Percentiles rank a stretch among this genome's conserved stretches.
phyloP scores from a whole-genome alignment of 2,797 vertebrate genomes.

The Rhincodon typus region DNA sequence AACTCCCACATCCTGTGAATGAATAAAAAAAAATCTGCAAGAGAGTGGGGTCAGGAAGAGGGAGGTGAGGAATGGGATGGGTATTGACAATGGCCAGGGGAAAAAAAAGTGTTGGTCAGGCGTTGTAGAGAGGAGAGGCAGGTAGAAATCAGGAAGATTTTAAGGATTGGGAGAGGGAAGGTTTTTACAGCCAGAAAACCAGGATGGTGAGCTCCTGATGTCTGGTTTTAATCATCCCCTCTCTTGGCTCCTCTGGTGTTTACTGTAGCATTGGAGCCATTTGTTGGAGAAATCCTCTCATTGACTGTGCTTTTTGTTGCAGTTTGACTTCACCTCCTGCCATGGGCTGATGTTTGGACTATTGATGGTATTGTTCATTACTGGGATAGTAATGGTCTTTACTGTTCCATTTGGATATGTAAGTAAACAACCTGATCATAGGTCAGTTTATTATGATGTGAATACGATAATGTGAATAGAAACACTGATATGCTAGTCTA shows the following conservation, averaged over 20 bases:
- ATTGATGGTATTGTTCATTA: constrained; percentile 48
- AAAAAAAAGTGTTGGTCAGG: too few species aligned
- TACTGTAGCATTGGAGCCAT: neutral
- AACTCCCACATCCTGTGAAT: too few species aligned
- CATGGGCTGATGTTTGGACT: constrained; percentile 49
- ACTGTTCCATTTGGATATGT: constrained; percentile 50
- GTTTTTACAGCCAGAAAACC: neutral
- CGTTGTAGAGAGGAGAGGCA: too few species aligned
- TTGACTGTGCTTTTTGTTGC: neutral
- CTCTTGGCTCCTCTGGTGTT: neutral
- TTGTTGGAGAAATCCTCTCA: neutral
- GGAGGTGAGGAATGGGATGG: too few species aligned
- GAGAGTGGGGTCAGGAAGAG: too few species aligned
- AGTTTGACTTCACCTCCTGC: constrained; percentile 49
- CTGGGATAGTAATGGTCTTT: constrained; percentile 47
- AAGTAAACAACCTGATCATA: constrained; percentile 34
- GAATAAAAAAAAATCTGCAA: too few species aligned
- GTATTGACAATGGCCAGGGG: too few species aligned
- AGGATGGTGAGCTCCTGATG: neutral
- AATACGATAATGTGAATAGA: neutral
- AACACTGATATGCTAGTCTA: neutral
- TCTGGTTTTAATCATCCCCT: neutral
- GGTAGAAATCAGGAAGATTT: too few species aligned
- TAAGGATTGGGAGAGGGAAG: neutral
- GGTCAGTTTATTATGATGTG: neutral